Base-by-base conservation (phyloP, 2,113 vertebrate genomes). In the Alligator sinensis region DNA sequence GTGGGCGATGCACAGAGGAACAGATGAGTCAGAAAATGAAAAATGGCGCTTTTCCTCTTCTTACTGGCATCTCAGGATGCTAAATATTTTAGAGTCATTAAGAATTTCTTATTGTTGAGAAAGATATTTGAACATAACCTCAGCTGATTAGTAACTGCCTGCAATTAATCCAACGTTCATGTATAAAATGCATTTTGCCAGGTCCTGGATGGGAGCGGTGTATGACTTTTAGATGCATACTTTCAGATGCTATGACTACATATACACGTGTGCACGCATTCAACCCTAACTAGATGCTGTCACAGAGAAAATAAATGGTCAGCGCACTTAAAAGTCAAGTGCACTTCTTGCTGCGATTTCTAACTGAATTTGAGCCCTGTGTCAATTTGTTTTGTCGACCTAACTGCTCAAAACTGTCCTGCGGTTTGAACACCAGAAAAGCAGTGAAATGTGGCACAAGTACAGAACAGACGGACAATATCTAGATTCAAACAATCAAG, bases 1-100 rank as follows among this genome's bases (percentile, higher is more conserved):
- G 97, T 97, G 96, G 97, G 97, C 97, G 96, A 97, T 78, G 96
- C 18, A 58, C 92, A 87, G 90, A 91, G 90, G 91, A 96, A 97
- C 82, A 94, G 90, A 97, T 98, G 97, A 98, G 97, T 97, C 97
- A 98, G 94, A 96, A 94, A 94, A 72, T 83, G n/a, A 28, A 54
- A 19, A 57, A 96, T 6, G 82, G 86, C 86, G 91, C 90, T 82
- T 89, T 95, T 80, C 90, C 90, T 91, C 90, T 92, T 34, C 70
- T 93, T 10, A 3, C 89, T 28, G 7, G 91, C 92, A 85, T 59
- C 90, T 34, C 87, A 80, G 24, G 76, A 84, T 38, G 76, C 77
- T 30, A 34, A 77, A 87, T 34, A 85, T 80, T 96, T 92, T 94
- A 82, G 93, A 6, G 2, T 55, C 75, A 90, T 93, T n/a, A 92